Percentiles rank a stretch among this genome's conserved stretches.
phyloP scores from a whole-genome alignment of 2,113 vertebrate species.

The Neotragus moschatus region DNA sequence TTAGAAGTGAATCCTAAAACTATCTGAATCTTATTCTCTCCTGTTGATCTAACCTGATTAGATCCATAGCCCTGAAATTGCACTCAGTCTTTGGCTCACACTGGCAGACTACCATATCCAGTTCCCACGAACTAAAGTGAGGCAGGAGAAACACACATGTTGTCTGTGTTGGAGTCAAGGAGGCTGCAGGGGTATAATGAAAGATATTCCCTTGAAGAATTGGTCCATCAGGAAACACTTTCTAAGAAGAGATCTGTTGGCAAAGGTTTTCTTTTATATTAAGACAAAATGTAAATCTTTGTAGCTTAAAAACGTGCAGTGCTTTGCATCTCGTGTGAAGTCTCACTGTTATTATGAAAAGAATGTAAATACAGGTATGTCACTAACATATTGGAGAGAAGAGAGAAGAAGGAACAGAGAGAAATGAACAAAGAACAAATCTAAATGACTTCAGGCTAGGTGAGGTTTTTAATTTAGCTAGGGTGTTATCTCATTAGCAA shows the following conservation, averaged over 20 bases:
- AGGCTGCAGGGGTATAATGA: background rate
- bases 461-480: background rate
- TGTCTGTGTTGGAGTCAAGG: background rate
- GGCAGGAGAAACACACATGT: background rate
- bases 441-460: background rate
- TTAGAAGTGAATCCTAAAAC: background rate
- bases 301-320: background rate
- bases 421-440: background rate
- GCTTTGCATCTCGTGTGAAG: background rate
- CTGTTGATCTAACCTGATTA: background rate
- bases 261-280: background rate
- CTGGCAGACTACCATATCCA: background rate
- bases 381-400: background rate
- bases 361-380: background rate
- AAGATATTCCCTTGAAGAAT: background rate
- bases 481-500: constrained; percentile 10
- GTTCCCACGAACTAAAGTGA: background rate
- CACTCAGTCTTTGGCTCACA: background rate
- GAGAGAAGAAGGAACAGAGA: background rate
- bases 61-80: background rate
- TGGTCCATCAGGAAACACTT: background rate
- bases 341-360: background rate
- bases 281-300: background rate
- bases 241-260: background rate
- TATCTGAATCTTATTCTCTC: background rate